These are phyloP conservation scores for Fringilla coelebs DNA, from an alignment of 2,797 vertebrate genomes.

Conservation along the genomic window DNA sequence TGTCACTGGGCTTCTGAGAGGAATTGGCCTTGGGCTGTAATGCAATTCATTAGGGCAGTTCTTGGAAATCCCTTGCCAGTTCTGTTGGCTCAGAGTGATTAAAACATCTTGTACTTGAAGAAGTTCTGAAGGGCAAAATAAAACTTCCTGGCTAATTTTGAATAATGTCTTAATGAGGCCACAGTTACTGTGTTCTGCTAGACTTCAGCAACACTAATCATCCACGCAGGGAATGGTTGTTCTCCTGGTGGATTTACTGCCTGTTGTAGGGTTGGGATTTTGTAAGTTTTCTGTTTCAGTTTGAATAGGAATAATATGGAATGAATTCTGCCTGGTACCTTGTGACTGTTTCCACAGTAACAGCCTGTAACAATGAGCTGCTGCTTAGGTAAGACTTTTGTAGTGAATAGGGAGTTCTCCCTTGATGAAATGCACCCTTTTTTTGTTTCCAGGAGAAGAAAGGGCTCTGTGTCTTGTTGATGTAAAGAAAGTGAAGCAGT, in stretches of 20 bases:
- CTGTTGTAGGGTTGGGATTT: neutral
- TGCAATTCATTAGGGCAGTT: neutral
- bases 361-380: neutral
- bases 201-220: neutral
- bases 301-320: neutral
- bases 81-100: neutral
- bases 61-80: neutral
- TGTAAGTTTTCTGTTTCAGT: neutral
- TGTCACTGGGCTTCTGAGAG: neutral
- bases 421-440: neutral
- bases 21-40: neutral
- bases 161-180: neutral
- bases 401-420: neutral
- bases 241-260: neutral
- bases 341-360: conserved; percentile 47
- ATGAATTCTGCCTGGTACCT: neutral
- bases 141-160: neutral
- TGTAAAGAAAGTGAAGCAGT: conserved; percentile 96
- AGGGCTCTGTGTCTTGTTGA: conserved; percentile 93
- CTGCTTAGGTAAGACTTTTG: conserved; percentile 35
- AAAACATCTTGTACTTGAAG: neutral
- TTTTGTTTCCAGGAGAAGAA: conserved; percentile 85
- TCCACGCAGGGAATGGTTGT: neutral
- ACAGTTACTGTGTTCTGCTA: neutral
- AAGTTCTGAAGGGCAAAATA: neutral